Evolutionary conservation across 2,888 invertebrate species (phyloP).

Genomic region (Frankliniella fusca): DNA sequence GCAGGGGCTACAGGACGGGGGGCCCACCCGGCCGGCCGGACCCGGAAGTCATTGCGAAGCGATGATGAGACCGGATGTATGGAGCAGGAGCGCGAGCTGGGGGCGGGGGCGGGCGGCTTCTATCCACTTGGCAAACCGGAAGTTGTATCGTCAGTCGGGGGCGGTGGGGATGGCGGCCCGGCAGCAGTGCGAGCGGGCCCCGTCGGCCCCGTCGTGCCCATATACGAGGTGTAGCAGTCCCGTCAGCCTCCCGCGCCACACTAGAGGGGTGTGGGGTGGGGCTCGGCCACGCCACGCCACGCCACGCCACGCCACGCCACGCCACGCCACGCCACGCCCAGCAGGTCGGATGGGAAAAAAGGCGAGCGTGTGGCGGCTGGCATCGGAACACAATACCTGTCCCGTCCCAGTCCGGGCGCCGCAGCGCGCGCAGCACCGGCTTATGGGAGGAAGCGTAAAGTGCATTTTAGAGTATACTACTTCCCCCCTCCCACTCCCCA

Average conservation of each 20-base stretch:
- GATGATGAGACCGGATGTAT: neutral
- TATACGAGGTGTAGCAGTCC: too few species aligned
- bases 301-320: too few species aligned
- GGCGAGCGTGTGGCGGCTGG: neutral
- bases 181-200: too few species aligned
- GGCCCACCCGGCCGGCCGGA: slow-evolving; percentile 35
- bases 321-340: too few species aligned
- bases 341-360: too few species aligned
- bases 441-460: neutral
- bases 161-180: too few species aligned
- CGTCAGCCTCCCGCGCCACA: too few species aligned
- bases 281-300: too few species aligned
- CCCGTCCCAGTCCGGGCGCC: neutral
- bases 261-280: too few species aligned
- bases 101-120: neutral
- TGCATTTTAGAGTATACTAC: neutral
- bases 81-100: neutral
- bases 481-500: neutral
- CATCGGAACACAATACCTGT: neutral
- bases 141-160: neutral
- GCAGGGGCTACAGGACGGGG: neutral
- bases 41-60: neutral
- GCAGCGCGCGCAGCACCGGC: neutral
- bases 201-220: too few species aligned
- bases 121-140: neutral